Evolutionary conservation across 37 sponge, comb jelly and placozoan species (phyloP).

Genomic region (Ianthella basta): DNA sequence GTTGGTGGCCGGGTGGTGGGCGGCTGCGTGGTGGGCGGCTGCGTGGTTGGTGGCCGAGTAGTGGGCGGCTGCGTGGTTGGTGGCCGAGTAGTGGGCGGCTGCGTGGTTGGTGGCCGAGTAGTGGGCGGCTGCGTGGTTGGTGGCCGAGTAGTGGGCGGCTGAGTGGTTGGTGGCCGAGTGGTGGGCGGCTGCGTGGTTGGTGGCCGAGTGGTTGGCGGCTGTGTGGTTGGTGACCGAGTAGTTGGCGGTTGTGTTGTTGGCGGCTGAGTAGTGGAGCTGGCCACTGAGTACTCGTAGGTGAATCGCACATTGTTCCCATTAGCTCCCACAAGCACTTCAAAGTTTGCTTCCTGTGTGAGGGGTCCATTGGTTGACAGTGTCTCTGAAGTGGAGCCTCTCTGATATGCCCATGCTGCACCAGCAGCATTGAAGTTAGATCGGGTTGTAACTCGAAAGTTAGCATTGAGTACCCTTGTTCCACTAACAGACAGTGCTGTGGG

Average conservation of each 20-base stretch:
- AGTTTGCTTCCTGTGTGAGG: background rate
- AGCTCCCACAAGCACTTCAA: background rate
- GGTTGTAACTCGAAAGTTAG: background rate
- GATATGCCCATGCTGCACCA: constrained; percentile 4
- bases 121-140: no score
- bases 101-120: no score
- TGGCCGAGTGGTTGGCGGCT: no score
- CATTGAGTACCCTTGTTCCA: constrained; percentile 21
- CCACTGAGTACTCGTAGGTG: background rate
- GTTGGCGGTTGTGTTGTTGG: background rate
- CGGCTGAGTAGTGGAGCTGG: background rate
- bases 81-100: no score
- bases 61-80: no score
- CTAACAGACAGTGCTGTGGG: constrained; percentile 2
- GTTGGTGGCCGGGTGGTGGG: no score
- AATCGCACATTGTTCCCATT: background rate
- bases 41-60: no score
- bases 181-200: no score
- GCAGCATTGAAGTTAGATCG: background rate
- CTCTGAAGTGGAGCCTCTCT: background rate
- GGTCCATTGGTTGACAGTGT: constrained; percentile 1
- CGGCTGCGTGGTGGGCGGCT: no score
- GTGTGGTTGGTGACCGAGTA: no score
- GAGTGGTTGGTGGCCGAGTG: no score
- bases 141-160: no score